Base-by-base conservation (phyloP, 2,888 invertebrate genomes). In the Pseudococcus viburni region DNA sequence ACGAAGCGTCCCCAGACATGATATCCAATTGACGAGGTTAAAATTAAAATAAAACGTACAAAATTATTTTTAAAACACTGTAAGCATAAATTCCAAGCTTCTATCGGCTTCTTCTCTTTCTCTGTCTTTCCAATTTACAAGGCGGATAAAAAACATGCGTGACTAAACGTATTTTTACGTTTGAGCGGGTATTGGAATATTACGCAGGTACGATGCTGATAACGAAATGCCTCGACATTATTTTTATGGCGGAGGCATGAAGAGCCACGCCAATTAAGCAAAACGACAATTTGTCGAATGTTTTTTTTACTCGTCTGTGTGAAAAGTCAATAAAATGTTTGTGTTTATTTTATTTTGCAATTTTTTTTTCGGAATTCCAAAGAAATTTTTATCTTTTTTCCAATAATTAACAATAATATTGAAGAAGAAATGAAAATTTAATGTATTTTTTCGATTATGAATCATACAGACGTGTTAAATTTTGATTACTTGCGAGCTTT, bases 1-100 rank as follows among this genome's bases (percentile, higher is more conserved):
- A 86, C 86, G 86, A 86, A 12, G 86, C 86, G 68, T 86, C 86
- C 86, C 86, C 86, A 73, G 86, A 86, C 86, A 86, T 86, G 73
- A 73, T 86, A 42, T 19, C 17, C 86, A 46, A 86, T 85, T 59
- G 46, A 86, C 46, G 42, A 73, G 4, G 39, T 86, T 86, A 46
- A 73, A 77, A 68, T 73, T 73, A 86, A 42, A 42, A 64, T 33
- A 73, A 86, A 86, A 86, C 68, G 46, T 86, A 73, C n/a, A 77
- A 86, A 86, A 68, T 48, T 46, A 73, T 86, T 73, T 15, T 17
- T 73, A 68, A 42, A 48, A 39, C 68, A 86, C 64, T 48, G 22
- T 22, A 68, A 86, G 39, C 73, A 33, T 46, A 73, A 55, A 64
- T 33, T 46, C 46, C 5, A 83, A 83, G 80, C 68, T 86, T 73